Percentiles rank a stretch among this genome's conserved stretches.
Conservation (phyloP, 1,140 invertebrate genomes). For the Babylonia areolata region DNA sequence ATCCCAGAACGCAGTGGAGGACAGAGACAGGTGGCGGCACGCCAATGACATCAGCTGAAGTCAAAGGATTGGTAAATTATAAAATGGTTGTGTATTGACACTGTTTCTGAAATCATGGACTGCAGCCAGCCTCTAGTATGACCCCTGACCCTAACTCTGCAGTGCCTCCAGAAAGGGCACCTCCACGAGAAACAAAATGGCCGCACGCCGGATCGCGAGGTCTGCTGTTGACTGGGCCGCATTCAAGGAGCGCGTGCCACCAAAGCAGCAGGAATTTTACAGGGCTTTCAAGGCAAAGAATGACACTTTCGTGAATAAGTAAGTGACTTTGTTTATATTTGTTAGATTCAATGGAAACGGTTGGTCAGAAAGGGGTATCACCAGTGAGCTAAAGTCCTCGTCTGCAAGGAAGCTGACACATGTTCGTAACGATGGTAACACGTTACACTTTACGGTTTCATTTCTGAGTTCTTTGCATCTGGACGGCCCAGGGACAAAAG, state of each 20-base stretch:
- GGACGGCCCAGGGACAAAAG: no score
- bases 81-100: not conserved
- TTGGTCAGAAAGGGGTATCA: no score
- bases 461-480: no score
- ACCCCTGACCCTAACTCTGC: not conserved
- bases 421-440: no score
- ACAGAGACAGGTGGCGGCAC: no score
- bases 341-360: no score
- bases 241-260: slow-evolving; percentile 85
- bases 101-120: not conserved
- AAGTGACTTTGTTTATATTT: slow-evolving; percentile 58
- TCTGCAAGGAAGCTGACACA: not conserved
- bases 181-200: slow-evolving; percentile 68
- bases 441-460: no score
- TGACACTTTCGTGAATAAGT: slow-evolving; percentile 88
- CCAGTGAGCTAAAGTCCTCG: no score
- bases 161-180: not conserved
- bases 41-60: no score
- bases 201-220: slow-evolving; percentile 80
- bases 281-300: slow-evolving; percentile 87
- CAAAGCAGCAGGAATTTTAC: slow-evolving; percentile 83
- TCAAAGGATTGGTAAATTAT: no score
- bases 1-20: no score
- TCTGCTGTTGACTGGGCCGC: slow-evolving; percentile 89
- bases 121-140: no score